A percentile compares a stretch with the other conserved stretches of the same genome.
These are phyloP conservation scores for Manis javanica DNA, from an alignment of 2,797 vertebrate genomes.

Conservation along the genomic window DNA sequence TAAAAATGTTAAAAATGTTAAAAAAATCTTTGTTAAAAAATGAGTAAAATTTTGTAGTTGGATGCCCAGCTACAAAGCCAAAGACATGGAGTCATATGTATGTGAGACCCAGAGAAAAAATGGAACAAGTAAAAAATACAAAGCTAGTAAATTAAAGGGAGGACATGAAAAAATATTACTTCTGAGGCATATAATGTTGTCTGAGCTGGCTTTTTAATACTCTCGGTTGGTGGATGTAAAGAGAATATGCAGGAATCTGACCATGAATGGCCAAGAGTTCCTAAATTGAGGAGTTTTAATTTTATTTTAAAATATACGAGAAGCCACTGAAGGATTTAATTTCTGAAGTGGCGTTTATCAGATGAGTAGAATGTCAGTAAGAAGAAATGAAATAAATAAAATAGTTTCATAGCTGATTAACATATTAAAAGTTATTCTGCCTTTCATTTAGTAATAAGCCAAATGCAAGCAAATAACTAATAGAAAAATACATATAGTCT, in stretches of 20 bases:
- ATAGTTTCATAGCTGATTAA: neutral
- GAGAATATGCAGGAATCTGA: neutral
- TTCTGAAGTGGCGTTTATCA: neutral
- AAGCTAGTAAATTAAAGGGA: neutral
- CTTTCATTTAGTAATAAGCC: neutral
- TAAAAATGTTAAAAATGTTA: too few species aligned
- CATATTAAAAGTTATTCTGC: neutral
- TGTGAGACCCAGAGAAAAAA: neutral
- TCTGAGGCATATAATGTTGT: neutral
- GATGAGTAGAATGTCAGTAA: neutral
- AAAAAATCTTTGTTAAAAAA: too few species aligned
- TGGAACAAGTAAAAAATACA: neutral
- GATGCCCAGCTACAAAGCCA: neutral
- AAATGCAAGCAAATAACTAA: neutral
- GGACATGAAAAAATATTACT: neutral
- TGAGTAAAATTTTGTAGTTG: too few species aligned
- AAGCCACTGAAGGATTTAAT: neutral
- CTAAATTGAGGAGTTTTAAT: neutral
- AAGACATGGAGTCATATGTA: neutral
- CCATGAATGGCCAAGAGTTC: neutral
- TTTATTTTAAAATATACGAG: neutral
- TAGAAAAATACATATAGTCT: neutral
- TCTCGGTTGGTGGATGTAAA: neutral
- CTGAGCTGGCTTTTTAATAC: neutral
- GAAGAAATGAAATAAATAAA: constrained; percentile 13